Evolutionary conservation across 1,140 invertebrate species (phyloP).

Genomic region (Nymphalis io): DNA sequence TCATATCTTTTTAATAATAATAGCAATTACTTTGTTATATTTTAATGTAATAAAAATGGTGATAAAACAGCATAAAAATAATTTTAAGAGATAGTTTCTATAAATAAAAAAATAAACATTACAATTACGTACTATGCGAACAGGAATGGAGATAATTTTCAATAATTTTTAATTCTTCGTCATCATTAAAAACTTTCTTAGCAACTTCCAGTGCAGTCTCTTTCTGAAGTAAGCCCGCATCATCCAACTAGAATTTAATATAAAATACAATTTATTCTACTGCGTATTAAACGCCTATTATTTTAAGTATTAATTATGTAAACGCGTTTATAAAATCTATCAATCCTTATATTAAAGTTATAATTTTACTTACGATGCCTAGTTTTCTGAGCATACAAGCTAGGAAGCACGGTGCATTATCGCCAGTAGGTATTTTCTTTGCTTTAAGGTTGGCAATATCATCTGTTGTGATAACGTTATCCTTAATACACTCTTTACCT

Average conservation of each 20-base stretch:
- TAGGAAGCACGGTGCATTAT: slow-evolving; percentile 63
- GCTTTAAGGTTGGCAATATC: slow-evolving; percentile 54
- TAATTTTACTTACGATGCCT: slow-evolving; percentile 60
- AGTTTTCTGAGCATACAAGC: slow-evolving; percentile 61
- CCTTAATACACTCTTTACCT: slow-evolving; percentile 56
- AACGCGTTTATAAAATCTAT: too few species aligned
- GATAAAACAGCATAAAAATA: not conserved
- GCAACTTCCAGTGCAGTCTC: slow-evolving; percentile 59
- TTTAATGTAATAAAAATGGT: too few species aligned
- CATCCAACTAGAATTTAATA: slow-evolving; percentile 54
- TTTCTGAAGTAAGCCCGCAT: slow-evolving; percentile 58
- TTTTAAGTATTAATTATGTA: not conserved
- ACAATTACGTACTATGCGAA: slow-evolving; percentile 49
- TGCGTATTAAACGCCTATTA: too few species aligned
- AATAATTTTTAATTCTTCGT: slow-evolving; percentile 62
- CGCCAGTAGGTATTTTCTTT: slow-evolving; percentile 49
- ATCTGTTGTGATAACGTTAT: slow-evolving; percentile 50
- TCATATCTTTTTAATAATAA: too few species aligned
- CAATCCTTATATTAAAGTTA: too few species aligned
- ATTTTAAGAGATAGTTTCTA: not conserved
- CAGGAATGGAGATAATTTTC: slow-evolving; percentile 65
- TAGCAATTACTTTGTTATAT: too few species aligned
- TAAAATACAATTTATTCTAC: too few species aligned
- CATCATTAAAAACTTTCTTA: slow-evolving; percentile 56
- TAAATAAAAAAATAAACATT: not conserved